These are phyloP conservation scores for Uloborus plumipes DNA, from an alignment of 2,888 invertebrate species.

Conservation along the genomic window DNA sequence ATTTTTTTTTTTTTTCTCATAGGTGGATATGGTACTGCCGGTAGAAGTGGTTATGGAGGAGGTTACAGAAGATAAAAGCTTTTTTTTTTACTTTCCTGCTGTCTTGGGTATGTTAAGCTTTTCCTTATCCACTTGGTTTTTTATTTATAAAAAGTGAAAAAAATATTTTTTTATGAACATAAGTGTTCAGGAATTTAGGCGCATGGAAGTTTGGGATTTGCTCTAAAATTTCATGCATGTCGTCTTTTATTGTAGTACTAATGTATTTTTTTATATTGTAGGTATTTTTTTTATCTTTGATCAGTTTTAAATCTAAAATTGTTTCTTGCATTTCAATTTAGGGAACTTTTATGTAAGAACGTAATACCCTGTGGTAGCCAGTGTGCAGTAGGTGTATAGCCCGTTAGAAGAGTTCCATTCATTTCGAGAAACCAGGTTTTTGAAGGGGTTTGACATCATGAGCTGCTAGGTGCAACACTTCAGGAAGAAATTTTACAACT, in stretches of 20 bases:
- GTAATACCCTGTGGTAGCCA: conserved; percentile 40
- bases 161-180: no score
- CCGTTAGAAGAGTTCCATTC: conserved; percentile 37
- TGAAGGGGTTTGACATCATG: conserved; percentile 31
- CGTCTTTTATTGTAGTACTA: not conserved
- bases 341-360: conserved; percentile 43
- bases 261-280: conserved; percentile 17
- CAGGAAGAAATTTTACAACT: conserved; percentile 7
- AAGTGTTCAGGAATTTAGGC: no score
- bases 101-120: conserved; percentile 16
- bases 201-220: no score
- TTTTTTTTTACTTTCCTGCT: not conserved
- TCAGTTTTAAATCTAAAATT: conserved; percentile 23
- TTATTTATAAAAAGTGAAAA: no score
- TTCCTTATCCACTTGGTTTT: no score
- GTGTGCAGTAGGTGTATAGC: conserved; percentile 35
- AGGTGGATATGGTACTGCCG: conserved; percentile 58
- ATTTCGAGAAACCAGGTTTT: conserved; percentile 17
- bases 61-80: conserved; percentile 42
- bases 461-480: conserved; percentile 20
- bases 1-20: conserved; percentile 2
- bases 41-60: conserved; percentile 61
- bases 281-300: not conserved
- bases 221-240: not conserved
- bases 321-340: conserved; percentile 54